Percentiles rank a stretch among this genome's conserved stretches.
Evolutionary conservation across 2,113 vertebrate species (phyloP).

Genomic region (Mustela nigripes): DNA sequence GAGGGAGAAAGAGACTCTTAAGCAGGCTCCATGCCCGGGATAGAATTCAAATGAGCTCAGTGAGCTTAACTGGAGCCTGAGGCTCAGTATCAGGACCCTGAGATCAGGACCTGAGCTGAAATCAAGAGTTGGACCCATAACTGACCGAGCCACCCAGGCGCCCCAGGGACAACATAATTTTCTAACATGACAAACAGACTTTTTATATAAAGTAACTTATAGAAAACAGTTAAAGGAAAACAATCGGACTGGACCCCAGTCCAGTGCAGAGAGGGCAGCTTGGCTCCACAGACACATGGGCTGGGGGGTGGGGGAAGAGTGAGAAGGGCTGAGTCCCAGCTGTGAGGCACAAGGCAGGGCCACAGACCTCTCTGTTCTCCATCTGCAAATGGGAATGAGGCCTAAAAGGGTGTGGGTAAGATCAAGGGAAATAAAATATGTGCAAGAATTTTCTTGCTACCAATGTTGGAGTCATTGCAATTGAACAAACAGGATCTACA

Average conservation of each 20-base stretch:
- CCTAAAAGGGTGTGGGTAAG: not conserved
- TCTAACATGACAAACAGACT: not conserved
- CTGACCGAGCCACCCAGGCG: not conserved
- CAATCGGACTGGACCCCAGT: not conserved
- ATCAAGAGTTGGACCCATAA: not conserved
- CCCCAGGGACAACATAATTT: not conserved
- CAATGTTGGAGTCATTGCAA: not conserved
- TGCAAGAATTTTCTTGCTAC: not conserved
- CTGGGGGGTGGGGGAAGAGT: not conserved
- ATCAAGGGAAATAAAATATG: not conserved
- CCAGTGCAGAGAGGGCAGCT: not conserved
- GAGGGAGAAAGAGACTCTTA: not conserved
- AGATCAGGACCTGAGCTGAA: not conserved
- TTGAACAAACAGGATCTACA: not conserved
- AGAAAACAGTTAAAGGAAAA: not conserved
- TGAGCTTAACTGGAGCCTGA: no score
- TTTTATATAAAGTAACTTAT: not conserved
- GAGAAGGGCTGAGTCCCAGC: not conserved
- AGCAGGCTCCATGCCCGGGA: not conserved
- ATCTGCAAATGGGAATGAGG: not conserved
- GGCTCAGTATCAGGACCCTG: not conserved
- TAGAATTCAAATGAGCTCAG: not conserved
- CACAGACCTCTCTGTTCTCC: not conserved
- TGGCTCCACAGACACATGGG: not conserved
- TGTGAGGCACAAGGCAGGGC: not conserved